Evolutionary conservation across 2,888 invertebrate genomes (phyloP).

Genomic region (Encarsia formosa): DNA sequence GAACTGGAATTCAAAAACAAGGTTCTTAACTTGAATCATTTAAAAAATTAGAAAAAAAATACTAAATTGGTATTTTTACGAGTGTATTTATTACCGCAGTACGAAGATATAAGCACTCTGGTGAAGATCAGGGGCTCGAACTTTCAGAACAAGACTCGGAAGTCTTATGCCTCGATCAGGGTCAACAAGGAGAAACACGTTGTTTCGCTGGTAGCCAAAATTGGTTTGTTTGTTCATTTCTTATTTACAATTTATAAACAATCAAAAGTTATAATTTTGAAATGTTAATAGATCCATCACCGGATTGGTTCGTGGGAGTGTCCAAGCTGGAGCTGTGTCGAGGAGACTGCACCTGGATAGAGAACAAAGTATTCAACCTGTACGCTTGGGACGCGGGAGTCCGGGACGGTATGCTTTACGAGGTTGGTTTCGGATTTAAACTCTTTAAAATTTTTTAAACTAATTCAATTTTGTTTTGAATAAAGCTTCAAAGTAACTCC

Average conservation of each 20-base stretch:
- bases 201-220: slow-evolving; percentile 17
- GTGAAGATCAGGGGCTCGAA: slow-evolving; percentile 20
- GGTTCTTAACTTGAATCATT: too few species aligned
- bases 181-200: slow-evolving; percentile 13
- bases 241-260: too few species aligned
- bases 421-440: slow-evolving; percentile 58
- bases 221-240: too few species aligned
- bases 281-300: slow-evolving; percentile 74
- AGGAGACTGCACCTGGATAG: slow-evolving; percentile 85
- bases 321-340: slow-evolving; percentile 83
- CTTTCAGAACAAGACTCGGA: slow-evolving; percentile 19
- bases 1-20: slow-evolving; percentile 85
- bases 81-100: too few species aligned
- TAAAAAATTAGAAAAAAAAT: too few species aligned
- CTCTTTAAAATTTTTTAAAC: neutral
- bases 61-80: too few species aligned
- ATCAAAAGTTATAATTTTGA: neutral
- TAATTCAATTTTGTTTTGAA: too few species aligned
- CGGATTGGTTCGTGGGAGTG: slow-evolving; percentile 97
- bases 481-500: too few species aligned
- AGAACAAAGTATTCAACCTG: slow-evolving; percentile 75
- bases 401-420: slow-evolving; percentile 86
- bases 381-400: slow-evolving; percentile 96
- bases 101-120: slow-evolving; percentile 8
- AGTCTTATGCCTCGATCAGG: slow-evolving; percentile 2